A percentile compares a stretch with the other conserved stretches of the same genome.
Evolutionary conservation across 2,113 vertebrate species (phyloP).

Genomic region (Cryptomyrus ogoouensis): DNA sequence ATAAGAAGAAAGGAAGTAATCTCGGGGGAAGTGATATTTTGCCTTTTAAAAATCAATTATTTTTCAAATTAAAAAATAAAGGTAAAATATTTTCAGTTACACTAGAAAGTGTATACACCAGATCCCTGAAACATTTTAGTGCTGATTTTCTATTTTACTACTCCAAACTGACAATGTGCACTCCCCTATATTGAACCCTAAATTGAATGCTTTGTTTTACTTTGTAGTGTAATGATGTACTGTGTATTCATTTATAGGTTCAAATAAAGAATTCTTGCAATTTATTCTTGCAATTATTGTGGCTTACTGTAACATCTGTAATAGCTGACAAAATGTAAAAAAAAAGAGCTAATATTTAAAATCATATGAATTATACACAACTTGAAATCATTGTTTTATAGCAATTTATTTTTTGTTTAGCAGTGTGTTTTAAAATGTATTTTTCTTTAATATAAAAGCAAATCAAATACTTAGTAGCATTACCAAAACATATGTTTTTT

Average conservation of each 20-base stretch:
- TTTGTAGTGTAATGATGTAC: neutral
- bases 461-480: neutral
- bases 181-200: neutral
- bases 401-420: neutral
- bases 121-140: neutral
- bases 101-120: neutral
- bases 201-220: neutral
- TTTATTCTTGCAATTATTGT: neutral
- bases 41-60: neutral
- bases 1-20: neutral
- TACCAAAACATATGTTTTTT: neutral
- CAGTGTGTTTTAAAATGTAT: neutral
- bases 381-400: neutral
- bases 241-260: neutral
- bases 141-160: neutral
- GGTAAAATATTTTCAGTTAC: neutral
- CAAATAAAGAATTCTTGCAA: neutral
- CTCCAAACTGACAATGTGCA: neutral
- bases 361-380: neutral
- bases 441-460: neutral
- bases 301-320: neutral
- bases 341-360: neutral
- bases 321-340: neutral
- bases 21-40: neutral
- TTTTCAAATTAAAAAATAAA: neutral